Conservation (phyloP, 2,797 vertebrate genomes). For the Dermochelys coriacea region DNA sequence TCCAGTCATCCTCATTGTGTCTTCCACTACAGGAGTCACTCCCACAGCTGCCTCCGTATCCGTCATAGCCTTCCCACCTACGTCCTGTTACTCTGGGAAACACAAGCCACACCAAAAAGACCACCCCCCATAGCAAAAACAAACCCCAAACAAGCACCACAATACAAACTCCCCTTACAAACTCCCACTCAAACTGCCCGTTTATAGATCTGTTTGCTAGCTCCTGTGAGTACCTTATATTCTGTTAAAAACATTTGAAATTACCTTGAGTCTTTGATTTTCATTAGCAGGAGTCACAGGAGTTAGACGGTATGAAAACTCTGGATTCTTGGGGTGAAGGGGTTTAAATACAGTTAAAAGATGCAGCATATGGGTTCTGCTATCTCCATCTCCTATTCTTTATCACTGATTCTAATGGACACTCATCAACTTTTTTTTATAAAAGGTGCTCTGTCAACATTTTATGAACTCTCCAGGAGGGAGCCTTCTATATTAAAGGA, state of each 20-base stretch:
- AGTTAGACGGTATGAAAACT: background rate
- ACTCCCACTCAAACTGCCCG: too few relatives aligned
- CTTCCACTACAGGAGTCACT: too few relatives aligned
- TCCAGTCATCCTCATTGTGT: too few relatives aligned
- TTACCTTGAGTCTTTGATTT: background rate
- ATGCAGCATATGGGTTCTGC: background rate
- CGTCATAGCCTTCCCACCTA: too few relatives aligned
- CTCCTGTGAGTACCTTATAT: too few relatives aligned
- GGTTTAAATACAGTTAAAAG: background rate
- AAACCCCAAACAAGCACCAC: too few relatives aligned
- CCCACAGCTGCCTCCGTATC: too few relatives aligned
- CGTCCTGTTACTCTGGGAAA: too few relatives aligned
- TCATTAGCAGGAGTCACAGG: background rate
- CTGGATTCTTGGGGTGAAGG: background rate
- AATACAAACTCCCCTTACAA: too few relatives aligned
- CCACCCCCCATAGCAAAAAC: too few relatives aligned
- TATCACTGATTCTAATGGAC: background rate
- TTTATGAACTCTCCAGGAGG: conserved; percentile 18
- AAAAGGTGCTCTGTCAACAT: background rate
- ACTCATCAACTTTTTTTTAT: background rate
- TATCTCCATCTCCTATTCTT: background rate
- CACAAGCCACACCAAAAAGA: too few relatives aligned
- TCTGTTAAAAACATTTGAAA: background rate
- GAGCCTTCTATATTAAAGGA: conserved; percentile 15
- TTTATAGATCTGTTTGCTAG: too few relatives aligned